Conservation (phyloP, 2,888 invertebrate genomes). For the Cheilosia pagana region DNA sequence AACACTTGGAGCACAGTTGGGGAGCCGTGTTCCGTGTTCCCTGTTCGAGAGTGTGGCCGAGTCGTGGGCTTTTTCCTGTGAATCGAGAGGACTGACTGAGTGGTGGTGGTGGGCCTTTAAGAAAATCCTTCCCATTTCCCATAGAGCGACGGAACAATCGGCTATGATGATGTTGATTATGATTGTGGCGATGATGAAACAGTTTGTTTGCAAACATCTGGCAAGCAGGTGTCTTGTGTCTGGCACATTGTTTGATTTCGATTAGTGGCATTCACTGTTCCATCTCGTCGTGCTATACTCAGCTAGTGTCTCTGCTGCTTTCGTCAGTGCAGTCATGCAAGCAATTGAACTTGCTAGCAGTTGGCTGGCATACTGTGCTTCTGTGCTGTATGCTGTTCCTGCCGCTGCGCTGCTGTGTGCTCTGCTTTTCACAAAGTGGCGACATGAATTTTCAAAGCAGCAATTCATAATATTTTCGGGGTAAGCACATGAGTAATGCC, state of each 20-base stretch:
- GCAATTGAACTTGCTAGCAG: constrained; percentile 70
- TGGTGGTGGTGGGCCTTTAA: constrained; percentile 12
- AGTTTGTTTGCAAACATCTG: constrained; percentile 74
- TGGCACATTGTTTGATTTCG: constrained; percentile 73
- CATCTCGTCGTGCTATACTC: background rate
- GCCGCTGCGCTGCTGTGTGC: constrained; percentile 24
- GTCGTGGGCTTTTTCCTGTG: constrained; percentile 37
- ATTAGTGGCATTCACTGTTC: constrained; percentile 51
- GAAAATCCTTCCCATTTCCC: constrained; percentile 13
- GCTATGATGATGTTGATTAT: constrained; percentile 61
- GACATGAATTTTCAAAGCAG: constrained; percentile 69
- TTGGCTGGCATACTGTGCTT: constrained; percentile 40
- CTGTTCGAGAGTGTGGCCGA: constrained; percentile 35
- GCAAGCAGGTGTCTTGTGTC: constrained; percentile 72
- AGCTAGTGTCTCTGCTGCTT: constrained; percentile 31
- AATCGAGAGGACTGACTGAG: background rate
- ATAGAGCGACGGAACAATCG: background rate
- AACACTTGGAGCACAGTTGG: constrained; percentile 61
- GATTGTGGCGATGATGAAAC: constrained; percentile 69
- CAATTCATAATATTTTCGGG: constrained; percentile 70
- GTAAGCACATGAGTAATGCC: constrained; percentile 72
- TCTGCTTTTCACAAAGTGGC: constrained; percentile 59
- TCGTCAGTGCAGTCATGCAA: constrained; percentile 69
- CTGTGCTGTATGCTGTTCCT: constrained; percentile 11
- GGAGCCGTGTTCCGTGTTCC: constrained; percentile 14